Conservation (phyloP, 2,797 vertebrate species). For the Miopithecus talapoin region DNA sequence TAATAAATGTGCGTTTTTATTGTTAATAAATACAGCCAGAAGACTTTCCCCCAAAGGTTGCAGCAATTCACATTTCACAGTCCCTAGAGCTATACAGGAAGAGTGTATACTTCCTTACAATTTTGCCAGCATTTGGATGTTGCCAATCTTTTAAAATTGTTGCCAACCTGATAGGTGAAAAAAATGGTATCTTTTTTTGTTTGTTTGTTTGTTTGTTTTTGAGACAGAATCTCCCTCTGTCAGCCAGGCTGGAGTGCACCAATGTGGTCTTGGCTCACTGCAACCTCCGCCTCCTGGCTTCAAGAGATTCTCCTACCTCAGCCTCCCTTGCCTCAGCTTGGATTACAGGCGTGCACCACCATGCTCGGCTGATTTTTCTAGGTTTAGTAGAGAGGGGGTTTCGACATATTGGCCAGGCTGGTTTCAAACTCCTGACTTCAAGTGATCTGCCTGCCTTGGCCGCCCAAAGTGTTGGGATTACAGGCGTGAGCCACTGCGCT, state of each 20-base stretch:
- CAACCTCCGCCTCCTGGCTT: background rate
- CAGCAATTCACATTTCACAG: background rate
- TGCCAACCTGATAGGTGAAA: background rate
- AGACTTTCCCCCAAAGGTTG: constrained; percentile 41
- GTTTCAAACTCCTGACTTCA: background rate
- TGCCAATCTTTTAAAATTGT: constrained; percentile 9
- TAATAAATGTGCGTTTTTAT: constrained; percentile 70
- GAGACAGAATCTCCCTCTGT: background rate
- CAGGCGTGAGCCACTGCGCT: background rate
- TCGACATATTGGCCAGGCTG: background rate
- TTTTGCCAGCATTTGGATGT: background rate
- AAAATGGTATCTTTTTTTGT: background rate
- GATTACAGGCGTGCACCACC: background rate
- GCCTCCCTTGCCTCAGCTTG: background rate
- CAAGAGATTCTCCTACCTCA: too few relatives aligned
- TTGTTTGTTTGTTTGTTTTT: too few relatives aligned
- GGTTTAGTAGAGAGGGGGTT: background rate
- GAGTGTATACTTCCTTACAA: background rate
- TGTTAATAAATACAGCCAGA: constrained; percentile 64
- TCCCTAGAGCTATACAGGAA: background rate
- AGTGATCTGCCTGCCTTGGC: background rate
- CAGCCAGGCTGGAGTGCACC: background rate
- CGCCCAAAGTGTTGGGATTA: background rate
- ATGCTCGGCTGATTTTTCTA: background rate
- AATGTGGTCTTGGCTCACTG: background rate